Conservation (phyloP, 2,113 vertebrate species). For the Eleginops maclovinus region DNA sequence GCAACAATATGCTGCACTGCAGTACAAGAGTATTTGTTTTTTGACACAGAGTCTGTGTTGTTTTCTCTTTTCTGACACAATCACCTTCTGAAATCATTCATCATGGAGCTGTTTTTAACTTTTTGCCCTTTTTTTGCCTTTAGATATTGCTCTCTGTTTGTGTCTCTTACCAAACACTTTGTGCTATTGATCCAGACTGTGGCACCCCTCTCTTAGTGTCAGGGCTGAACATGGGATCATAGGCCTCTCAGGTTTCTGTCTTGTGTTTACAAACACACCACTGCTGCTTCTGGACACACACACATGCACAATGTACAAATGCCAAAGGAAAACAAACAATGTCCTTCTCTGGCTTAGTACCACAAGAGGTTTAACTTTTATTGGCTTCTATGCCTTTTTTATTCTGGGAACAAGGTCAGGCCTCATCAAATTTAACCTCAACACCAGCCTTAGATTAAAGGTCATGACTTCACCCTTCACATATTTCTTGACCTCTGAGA, state of each 20-base stretch:
- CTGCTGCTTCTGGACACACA: slow-evolving; percentile 40
- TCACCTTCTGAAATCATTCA: slow-evolving; percentile 46
- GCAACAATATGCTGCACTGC: slow-evolving; percentile 7
- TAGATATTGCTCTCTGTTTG: slow-evolving; percentile 33
- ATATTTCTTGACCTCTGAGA: slow-evolving; percentile 70
- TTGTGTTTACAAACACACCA: slow-evolving; percentile 78
- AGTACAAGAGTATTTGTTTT: slow-evolving; percentile 8
- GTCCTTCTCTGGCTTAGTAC: slow-evolving; percentile 18
- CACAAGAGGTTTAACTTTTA: slow-evolving; percentile 63
- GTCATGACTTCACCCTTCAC: slow-evolving; percentile 69
- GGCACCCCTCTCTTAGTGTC: slow-evolving; percentile 72
- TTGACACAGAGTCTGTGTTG: neutral
- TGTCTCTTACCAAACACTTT: slow-evolving; percentile 63
- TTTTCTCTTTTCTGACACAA: slow-evolving; percentile 23
- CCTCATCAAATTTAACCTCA: slow-evolving; percentile 72
- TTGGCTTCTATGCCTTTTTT: slow-evolving; percentile 61
- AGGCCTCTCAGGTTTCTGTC: slow-evolving; percentile 73
- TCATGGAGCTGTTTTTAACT: slow-evolving; percentile 47
- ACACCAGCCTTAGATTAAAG: slow-evolving; percentile 66
- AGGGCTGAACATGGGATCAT: slow-evolving; percentile 64
- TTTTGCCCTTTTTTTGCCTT: slow-evolving; percentile 41
- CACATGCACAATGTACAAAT: slow-evolving; percentile 11
- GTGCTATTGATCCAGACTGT: slow-evolving; percentile 73
- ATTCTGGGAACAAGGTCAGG: slow-evolving; percentile 57
- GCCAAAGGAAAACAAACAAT: neutral